Evolutionary conservation across 2,797 vertebrate genomes (phyloP), one percentile per base, ranked within the genome.

Genomic region (Acanthis flammea): DNA sequence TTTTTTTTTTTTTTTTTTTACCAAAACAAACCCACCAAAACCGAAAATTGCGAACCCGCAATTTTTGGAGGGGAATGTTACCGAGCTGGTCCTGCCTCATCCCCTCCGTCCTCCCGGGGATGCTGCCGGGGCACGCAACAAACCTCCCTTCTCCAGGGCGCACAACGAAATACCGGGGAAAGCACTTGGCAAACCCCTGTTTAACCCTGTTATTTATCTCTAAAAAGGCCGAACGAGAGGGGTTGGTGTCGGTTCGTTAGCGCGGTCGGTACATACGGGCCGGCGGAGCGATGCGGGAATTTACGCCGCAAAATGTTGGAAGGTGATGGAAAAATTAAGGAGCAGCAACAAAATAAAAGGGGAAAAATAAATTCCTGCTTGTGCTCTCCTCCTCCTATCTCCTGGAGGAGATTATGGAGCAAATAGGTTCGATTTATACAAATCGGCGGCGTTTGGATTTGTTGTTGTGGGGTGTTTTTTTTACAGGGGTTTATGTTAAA

Each of bases 401-500:
- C 53, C 71, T 60, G 51, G n/a, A 91, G 86, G 51, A 71, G 33
- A 82, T 51, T 75, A n/a, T 21, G 27, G 44, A 51, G 68, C 45
- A 18, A 72, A 62, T 55, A 74, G 14, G 19, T 33, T 16, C 35
- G 15, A 57, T 90, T 94, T 73, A 62, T 83, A 89, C 18, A 88
- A 85, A 92, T 63, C 7, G 79, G 58, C 12, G 2, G 57, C 27
- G 58, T 66, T 86, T 25, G 50, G 11, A 2, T 4, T 54, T 42
- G 9, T 35, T 23, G 1, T 1, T 13, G 12, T 28, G 39, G 39
- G 39, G 15, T 17, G 15, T 39, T 30, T 14, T 21, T 28, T n/a
- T 28, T 13, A 50, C 11, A 44, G 39, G 71, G 81, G 28, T 95
- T 97, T 93, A 87, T 90, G 94, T 89, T 83, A 94, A 94, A 96